Percentiles rank a stretch among this genome's conserved stretches.
phyloP scores from a whole-genome alignment of 2,113 vertebrate species.

The Calidris pugnax region DNA sequence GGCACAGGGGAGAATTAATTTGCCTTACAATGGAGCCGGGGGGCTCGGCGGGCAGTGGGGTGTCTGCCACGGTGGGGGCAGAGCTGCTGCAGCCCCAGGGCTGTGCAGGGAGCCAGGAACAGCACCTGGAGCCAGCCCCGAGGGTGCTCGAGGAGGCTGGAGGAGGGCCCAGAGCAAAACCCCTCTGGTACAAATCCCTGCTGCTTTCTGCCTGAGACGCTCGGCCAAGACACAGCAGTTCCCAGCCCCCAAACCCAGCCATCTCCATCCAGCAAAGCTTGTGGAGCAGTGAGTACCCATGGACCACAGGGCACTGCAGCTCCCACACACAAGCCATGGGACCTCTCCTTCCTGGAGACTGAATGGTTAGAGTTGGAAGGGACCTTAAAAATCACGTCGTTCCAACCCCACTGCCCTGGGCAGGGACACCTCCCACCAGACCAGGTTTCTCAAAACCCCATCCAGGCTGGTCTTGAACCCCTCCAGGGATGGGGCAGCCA shows the following conservation, averaged over 20 bases:
- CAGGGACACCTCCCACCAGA: background rate
- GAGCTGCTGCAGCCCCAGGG: background rate
- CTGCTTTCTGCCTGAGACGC: rapidly evolving
- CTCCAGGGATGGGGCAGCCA: background rate
- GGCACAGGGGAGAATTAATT: background rate
- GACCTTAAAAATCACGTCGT: background rate
- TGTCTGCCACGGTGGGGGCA: rapidly evolving
- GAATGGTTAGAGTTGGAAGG: background rate
- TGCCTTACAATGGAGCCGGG: background rate
- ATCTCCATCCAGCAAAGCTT: rapidly evolving
- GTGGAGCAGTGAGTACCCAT: rapidly evolving
- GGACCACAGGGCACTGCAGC: too few relatives aligned
- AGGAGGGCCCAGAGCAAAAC: background rate
- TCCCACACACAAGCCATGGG: rapidly evolving
- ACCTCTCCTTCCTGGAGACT: background rate
- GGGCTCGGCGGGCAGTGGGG: background rate
- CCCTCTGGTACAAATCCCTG: background rate
- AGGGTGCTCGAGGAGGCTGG: background rate
- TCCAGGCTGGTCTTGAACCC: background rate
- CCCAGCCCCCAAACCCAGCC: rapidly evolving
- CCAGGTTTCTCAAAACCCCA: background rate
- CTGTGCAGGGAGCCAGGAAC: rapidly evolving
- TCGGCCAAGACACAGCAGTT: rapidly evolving
- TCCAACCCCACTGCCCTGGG: background rate
- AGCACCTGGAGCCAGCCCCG: background rate